Evolutionary conservation across 2,888 invertebrate genomes (phyloP).

Genomic region (Odontocolon sp.): DNA sequence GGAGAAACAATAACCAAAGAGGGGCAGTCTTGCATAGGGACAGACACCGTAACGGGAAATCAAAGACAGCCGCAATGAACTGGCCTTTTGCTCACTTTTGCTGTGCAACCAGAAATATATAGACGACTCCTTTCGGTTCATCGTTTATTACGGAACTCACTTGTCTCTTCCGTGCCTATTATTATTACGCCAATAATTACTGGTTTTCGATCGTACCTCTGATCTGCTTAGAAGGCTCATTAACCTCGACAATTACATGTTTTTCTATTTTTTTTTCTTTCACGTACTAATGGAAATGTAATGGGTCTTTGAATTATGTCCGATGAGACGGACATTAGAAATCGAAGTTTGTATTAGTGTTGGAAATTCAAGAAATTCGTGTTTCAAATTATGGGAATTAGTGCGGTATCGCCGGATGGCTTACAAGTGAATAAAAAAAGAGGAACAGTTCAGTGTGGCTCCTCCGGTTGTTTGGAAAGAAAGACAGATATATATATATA

Average conservation of each 20-base stretch:
- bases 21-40: slow-evolving; percentile 26
- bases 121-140: not conserved
- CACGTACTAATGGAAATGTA: not conserved
- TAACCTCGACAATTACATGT: not conserved
- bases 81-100: not conserved
- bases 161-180: slow-evolving; percentile 6
- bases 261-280: not conserved
- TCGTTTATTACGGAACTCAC: slow-evolving; percentile 9
- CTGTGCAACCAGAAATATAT: not conserved
- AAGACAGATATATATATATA: slow-evolving; percentile 27
- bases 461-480: slow-evolving; percentile 33
- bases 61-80: slow-evolving; percentile 3
- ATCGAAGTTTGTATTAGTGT: slow-evolving; percentile 30
- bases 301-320: slow-evolving; percentile 4
- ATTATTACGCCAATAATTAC: slow-evolving; percentile 31
- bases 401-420: slow-evolving; percentile 25
- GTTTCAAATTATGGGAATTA: slow-evolving; percentile 35
- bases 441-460: slow-evolving; percentile 21
- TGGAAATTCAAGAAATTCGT: slow-evolving; percentile 34
- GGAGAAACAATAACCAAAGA: slow-evolving; percentile 70
- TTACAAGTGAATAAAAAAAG: slow-evolving; percentile 10
- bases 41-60: slow-evolving; percentile 61
- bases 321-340: not conserved
- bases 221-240: not conserved
- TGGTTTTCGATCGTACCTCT: slow-evolving; percentile 1